These are phyloP conservation scores for Drosophila ustulata DNA, from an alignment of 2,888 invertebrate species.

Conservation along the genomic window DNA sequence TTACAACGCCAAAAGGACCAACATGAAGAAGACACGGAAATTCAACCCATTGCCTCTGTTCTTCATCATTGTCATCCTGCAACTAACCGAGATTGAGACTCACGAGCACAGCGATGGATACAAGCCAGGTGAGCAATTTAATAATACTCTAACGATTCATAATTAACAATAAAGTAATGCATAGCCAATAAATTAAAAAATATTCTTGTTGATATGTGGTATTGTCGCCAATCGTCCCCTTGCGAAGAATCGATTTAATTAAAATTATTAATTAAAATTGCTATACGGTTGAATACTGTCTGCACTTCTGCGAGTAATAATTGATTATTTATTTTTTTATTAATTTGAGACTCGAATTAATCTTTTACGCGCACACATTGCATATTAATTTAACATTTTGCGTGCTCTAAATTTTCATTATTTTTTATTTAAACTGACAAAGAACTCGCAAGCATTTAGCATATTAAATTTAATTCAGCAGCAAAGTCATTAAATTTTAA, in stretches of 20 bases:
- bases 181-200: not conserved
- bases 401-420: not conserved
- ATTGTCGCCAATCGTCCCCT: not conserved
- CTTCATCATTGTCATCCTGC: slow-evolving; percentile 68
- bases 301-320: not conserved
- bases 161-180: too few relatives aligned
- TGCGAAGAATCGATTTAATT: slow-evolving; percentile 14
- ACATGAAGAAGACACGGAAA: slow-evolving; percentile 56
- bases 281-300: slow-evolving; percentile 10
- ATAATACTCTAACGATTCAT: not conserved
- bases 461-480: slow-evolving; percentile 58
- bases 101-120: slow-evolving; percentile 85
- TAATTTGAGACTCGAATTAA: slow-evolving; percentile 10
- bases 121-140: slow-evolving; percentile 82
- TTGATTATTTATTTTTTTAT: slow-evolving; percentile 4
- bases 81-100: slow-evolving; percentile 61
- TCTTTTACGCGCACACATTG: not conserved
- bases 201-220: not conserved
- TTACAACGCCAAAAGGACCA: slow-evolving; percentile 27
- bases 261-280: slow-evolving; percentile 39
- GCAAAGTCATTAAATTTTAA: slow-evolving; percentile 56
- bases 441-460: slow-evolving; percentile 30
- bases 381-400: not conserved
- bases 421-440: slow-evolving; percentile 2
- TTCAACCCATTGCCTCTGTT: slow-evolving; percentile 61